These are phyloP conservation scores for Origma solitaria DNA, from an alignment of 2,113 vertebrate species.

Conservation along the genomic window DNA sequence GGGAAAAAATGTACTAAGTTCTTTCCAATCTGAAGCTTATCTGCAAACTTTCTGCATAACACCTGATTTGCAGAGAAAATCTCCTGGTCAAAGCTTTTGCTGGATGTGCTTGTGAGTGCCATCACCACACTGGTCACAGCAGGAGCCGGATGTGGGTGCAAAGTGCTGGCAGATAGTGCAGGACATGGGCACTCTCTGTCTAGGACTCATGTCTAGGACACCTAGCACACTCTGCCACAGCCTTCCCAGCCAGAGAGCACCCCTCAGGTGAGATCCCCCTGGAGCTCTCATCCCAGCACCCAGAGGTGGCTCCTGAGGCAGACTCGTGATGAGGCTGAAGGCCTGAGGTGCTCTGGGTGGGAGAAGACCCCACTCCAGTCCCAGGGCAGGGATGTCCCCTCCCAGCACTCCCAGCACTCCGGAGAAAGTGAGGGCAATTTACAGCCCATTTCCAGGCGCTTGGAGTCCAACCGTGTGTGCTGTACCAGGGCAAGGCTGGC, in stretches of 20 bases:
- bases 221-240: background rate
- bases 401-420: background rate
- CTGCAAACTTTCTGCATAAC: background rate
- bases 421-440: background rate
- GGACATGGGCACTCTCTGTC: too few species aligned
- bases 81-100: background rate
- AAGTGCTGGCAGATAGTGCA: background rate
- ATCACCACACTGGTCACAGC: rapidly evolving
- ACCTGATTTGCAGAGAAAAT: background rate
- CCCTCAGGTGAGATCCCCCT: background rate
- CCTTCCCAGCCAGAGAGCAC: background rate
- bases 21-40: background rate
- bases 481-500: background rate
- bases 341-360: background rate
- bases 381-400: background rate
- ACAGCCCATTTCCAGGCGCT: background rate
- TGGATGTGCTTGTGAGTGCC: rapidly evolving
- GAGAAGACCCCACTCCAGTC: background rate
- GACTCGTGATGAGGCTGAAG: background rate
- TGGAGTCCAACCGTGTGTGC: background rate
- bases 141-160: background rate
- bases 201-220: too few species aligned
- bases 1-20: background rate
- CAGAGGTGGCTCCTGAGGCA: background rate
- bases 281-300: background rate